Conservation (phyloP, 2,797 vertebrate genomes). For the Leptodactylus fallax region DNA sequence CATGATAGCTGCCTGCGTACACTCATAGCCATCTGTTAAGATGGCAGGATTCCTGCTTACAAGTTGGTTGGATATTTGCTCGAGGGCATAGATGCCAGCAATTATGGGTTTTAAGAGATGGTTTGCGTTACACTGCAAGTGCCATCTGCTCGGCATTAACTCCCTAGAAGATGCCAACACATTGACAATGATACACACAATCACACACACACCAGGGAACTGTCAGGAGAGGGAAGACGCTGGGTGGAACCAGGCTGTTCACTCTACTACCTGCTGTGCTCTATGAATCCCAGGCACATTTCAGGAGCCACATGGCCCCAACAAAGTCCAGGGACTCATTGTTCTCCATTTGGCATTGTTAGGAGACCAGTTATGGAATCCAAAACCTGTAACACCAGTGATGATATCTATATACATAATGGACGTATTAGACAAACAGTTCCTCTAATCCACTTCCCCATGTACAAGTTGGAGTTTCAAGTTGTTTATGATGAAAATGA, state of each 20-base stretch:
- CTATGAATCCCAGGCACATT: conserved; percentile 2
- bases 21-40: conserved; percentile 55
- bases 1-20: conserved; percentile 37
- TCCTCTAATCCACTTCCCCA: background rate
- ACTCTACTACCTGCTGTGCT: conserved; percentile 10
- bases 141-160: conserved; percentile 60
- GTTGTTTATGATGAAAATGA: background rate
- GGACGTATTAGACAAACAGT: too few species aligned
- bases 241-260: conserved; percentile 33
- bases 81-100: conserved; percentile 65
- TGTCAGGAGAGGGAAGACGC: conserved; percentile 1
- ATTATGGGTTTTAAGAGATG: conserved; percentile 63
- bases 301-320: background rate
- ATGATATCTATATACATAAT: background rate
- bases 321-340: conserved; percentile 4
- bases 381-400: background rate
- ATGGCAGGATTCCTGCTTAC: conserved; percentile 64
- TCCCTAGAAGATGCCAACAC: conserved; percentile 47
- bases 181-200: conserved; percentile 45
- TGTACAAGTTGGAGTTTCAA: background rate
- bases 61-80: conserved; percentile 69
- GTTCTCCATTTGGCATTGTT: conserved; percentile 13
- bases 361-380: background rate
- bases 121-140: conserved; percentile 59
- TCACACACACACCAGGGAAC: conserved; percentile 16